Conservation (phyloP, 2,113 vertebrate genomes). For the Brachionichthys hirsutus region DNA sequence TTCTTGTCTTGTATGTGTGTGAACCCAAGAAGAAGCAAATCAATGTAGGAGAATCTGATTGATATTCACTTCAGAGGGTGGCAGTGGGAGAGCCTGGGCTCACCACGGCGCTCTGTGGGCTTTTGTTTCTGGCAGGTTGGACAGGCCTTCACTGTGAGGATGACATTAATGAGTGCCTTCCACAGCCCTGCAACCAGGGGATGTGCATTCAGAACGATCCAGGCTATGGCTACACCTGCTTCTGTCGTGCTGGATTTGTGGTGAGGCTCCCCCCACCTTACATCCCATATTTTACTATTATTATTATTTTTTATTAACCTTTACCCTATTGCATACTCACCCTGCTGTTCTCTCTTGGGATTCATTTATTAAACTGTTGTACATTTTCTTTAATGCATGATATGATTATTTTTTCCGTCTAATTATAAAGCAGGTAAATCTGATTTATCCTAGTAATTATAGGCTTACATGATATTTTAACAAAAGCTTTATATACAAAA, state of each 20-base stretch:
- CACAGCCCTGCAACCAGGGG: conserved; percentile 85
- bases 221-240: conserved; percentile 85
- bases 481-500: no score
- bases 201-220: conserved; percentile 86
- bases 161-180: conserved; percentile 88
- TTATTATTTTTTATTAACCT: conserved; percentile 18
- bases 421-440: neutral
- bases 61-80: conserved; percentile 80
- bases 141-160: conserved; percentile 85
- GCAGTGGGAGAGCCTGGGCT: conserved; percentile 72
- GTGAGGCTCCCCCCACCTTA: conserved; percentile 75
- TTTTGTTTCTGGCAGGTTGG: conserved; percentile 85
- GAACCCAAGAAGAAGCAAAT: conserved; percentile 73
- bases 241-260: conserved; percentile 90
- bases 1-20: conserved; percentile 70
- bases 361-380: neutral
- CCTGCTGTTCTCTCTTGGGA: conserved; percentile 4
- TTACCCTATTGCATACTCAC: conserved; percentile 17
- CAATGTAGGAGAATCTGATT: conserved; percentile 76
- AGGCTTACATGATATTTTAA: no score
- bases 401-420: neutral
- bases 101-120: conserved; percentile 71
- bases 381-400: no score
- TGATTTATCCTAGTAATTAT: no score
- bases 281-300: conserved; percentile 20